Percentiles rank a stretch among this genome's conserved stretches.
Conservation (phyloP, 2,113 vertebrate species). For the Gymnarchus niloticus region DNA sequence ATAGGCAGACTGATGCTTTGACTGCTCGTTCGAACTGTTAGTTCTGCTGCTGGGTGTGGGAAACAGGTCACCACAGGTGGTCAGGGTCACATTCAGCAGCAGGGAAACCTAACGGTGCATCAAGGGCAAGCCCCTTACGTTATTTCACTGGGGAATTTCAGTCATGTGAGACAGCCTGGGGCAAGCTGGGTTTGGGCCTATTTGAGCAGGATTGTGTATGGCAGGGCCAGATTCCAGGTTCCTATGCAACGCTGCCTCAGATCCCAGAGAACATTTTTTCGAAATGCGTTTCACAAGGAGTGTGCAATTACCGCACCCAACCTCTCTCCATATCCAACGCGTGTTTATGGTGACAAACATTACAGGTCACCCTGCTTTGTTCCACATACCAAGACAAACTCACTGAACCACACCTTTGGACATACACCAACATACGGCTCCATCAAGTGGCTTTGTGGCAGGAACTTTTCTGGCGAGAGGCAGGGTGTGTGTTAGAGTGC, state of each 20-base stretch:
- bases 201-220: no score
- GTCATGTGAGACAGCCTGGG: no score
- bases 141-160: no score
- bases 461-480: not conserved
- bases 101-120: not conserved
- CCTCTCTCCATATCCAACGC: no score
- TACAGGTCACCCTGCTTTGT: not conserved
- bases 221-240: not conserved
- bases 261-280: not conserved
- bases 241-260: not conserved
- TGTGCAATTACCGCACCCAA: not conserved
- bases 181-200: no score
- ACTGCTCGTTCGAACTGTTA: no score
- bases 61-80: not conserved
- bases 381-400: not conserved
- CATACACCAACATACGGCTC: not conserved
- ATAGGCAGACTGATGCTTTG: no score
- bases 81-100: not conserved
- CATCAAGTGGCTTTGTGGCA: not conserved
- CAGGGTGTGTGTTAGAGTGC: not conserved
- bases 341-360: not conserved
- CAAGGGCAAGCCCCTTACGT: not conserved
- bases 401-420: not conserved
- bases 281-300: not conserved
- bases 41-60: not conserved